phyloP scores from a whole-genome alignment of 2,888 invertebrate genomes.

The Ypsolopha sequella region DNA sequence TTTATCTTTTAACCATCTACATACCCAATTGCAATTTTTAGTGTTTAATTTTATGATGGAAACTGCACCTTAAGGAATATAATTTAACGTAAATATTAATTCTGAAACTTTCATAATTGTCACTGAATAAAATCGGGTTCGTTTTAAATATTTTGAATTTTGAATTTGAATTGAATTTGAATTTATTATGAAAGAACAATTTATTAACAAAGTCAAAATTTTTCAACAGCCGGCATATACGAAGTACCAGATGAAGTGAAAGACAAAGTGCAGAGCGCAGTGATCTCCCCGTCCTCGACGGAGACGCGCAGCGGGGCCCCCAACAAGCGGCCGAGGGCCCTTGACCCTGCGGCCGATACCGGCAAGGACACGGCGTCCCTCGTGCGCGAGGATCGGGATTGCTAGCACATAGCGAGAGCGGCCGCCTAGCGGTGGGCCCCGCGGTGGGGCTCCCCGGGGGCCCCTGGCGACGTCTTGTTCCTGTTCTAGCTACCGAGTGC shows the following conservation, averaged over 20 bases:
- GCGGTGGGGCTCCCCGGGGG: neutral
- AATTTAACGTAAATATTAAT: neutral
- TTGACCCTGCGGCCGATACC: conserved; percentile 89
- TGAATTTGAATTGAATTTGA: no score
- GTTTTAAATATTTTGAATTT: no score
- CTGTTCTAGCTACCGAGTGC: no score
- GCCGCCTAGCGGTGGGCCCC: neutral
- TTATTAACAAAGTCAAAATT: neutral
- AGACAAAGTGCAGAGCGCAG: conserved; percentile 78
- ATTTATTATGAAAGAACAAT: neutral
- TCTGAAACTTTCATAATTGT: neutral
- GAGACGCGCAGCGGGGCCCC: conserved; percentile 84
- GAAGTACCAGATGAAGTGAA: conserved; percentile 85
- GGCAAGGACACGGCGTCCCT: conserved; percentile 94
- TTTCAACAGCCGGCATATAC: conserved; percentile 75
- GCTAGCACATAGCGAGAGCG: conserved; percentile 25
- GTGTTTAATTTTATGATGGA: no score
- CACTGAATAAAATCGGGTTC: neutral
- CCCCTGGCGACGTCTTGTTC: neutral
- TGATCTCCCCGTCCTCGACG: conserved; percentile 85
- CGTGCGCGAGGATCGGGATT: conserved; percentile 86
- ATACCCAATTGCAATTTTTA: no score
- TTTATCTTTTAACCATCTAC: no score
- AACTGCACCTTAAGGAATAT: neutral
- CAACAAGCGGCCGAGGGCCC: conserved; percentile 79